Conservation (phyloP, 2,113 vertebrate genomes). For the Poecilia latipinna region DNA sequence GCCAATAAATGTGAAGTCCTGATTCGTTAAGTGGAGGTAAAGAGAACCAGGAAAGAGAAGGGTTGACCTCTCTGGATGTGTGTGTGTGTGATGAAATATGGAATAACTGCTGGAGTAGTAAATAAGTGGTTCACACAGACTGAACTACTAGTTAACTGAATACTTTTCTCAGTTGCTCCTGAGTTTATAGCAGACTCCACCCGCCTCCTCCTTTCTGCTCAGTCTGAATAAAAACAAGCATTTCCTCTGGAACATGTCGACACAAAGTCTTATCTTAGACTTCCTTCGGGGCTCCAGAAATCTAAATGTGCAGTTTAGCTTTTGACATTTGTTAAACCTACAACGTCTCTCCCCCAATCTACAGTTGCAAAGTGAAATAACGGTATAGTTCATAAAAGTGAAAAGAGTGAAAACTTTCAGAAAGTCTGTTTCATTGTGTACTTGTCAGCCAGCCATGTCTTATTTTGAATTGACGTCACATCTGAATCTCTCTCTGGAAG, state of each 20-base stretch:
- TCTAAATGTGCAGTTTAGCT: too few species aligned
- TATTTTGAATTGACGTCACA: too few species aligned
- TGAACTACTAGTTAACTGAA: too few species aligned
- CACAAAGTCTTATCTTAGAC: neutral
- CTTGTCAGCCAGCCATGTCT: too few species aligned
- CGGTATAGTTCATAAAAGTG: too few species aligned
- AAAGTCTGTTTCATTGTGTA: too few species aligned
- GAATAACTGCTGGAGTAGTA: neutral
- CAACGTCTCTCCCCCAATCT: too few species aligned
- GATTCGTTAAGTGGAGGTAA: neutral
- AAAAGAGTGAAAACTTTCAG: too few species aligned
- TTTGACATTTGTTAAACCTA: too few species aligned
- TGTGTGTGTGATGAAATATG: neutral
- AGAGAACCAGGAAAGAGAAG: neutral
- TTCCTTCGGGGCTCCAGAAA: neutral
- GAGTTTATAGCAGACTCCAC: neutral
- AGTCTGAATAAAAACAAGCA: neutral
- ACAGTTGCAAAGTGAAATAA: too few species aligned
- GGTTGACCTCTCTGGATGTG: slow-evolving; percentile 22
- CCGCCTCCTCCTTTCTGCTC: neutral
- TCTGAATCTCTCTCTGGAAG: too few species aligned
- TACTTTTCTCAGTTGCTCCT: neutral
- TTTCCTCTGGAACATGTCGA: slow-evolving; percentile 1
- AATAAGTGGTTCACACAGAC: neutral
- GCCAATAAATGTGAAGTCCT: neutral